These are phyloP conservation scores for Neoarius graeffei DNA, from an alignment of 2,113 vertebrate species.

Conservation along the genomic window DNA sequence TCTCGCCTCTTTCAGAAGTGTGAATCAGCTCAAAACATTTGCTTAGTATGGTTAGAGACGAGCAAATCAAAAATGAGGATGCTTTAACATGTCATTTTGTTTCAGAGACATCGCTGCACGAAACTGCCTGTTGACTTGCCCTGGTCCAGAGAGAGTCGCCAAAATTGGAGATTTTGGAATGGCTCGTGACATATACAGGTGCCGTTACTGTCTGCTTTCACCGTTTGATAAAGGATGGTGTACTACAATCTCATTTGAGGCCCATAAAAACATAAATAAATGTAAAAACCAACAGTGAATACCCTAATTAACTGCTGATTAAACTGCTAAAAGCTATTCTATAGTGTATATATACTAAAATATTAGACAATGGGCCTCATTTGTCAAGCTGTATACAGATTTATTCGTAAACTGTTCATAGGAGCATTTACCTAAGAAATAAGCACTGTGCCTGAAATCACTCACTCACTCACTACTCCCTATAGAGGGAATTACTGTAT, in stretches of 20 bases:
- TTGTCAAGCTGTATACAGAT: neutral
- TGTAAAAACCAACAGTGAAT: neutral
- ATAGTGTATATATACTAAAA: neutral
- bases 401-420: neutral
- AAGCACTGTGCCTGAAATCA: too few species aligned
- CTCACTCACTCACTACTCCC: too few species aligned
- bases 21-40: neutral
- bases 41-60: constrained; percentile 7
- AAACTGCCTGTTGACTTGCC: constrained; percentile 87
- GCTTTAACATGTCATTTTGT: constrained; percentile 11
- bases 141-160: constrained; percentile 79
- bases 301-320: neutral
- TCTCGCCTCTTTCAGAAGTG: neutral
- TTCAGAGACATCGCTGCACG: constrained; percentile 89
- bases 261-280: neutral
- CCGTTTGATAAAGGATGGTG: neutral
- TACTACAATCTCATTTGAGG: neutral
- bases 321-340: neutral
- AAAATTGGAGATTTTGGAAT: constrained; percentile 94
- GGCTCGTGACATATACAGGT: constrained; percentile 93
- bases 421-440: neutral
- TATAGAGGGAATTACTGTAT: too few species aligned
- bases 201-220: neutral
- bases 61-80: neutral
- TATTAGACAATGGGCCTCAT: neutral